A percentile compares a stretch with the other conserved stretches of the same genome.
phyloP scores from a whole-genome alignment of 2,888 invertebrate species.

The Argynnis bischoffii region DNA sequence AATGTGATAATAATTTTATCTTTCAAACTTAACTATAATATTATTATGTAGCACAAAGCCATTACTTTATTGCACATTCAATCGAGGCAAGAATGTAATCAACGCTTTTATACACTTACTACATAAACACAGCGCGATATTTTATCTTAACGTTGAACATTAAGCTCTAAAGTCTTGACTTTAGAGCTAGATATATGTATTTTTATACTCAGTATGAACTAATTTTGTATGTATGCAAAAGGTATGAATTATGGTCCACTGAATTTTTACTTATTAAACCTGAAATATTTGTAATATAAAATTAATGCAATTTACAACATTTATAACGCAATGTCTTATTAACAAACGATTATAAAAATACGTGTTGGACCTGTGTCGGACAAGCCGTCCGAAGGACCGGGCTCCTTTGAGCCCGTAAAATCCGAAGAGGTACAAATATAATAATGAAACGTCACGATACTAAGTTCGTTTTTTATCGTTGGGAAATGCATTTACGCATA shows the following conservation, averaged over 20 bases:
- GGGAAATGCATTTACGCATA: too few relatives aligned
- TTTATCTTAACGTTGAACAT: not conserved
- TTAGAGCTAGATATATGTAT: too few relatives aligned
- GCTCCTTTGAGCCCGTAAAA: too few relatives aligned
- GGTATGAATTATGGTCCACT: not conserved
- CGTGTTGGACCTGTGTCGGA: too few relatives aligned
- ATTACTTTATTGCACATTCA: conserved; percentile 6
- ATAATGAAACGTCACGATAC: too few relatives aligned
- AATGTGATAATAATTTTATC: not conserved
- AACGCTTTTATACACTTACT: conserved; percentile 6
- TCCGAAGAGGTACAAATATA: too few relatives aligned
- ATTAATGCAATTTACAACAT: not conserved
- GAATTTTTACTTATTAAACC: not conserved
- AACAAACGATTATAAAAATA: too few relatives aligned
- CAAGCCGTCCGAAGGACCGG: too few relatives aligned
- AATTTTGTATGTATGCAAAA: not conserved
- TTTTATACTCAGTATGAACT: not conserved
- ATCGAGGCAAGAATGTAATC: not conserved
- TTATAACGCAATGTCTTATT: too few relatives aligned
- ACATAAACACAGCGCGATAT: not conserved
- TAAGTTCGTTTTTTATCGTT: too few relatives aligned
- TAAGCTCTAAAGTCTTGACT: not conserved
- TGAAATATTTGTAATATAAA: too few relatives aligned
- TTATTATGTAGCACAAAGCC: not conserved
- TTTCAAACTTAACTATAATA: not conserved